Base-by-base conservation (phyloP, 2,797 vertebrate species). In the Kryptolebias ocellatus region DNA sequence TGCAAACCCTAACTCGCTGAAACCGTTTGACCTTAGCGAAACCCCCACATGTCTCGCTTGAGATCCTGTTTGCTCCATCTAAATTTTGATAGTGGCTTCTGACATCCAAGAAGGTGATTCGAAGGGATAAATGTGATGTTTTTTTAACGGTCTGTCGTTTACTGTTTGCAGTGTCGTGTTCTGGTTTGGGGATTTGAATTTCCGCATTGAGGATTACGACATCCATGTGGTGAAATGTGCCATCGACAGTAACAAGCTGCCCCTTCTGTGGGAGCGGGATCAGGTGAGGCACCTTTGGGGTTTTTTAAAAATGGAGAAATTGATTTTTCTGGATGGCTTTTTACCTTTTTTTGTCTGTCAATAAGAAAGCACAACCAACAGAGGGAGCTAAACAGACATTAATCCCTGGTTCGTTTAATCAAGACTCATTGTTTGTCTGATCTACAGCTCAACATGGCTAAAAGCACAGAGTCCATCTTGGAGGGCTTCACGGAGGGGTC, bases 121-220 rank as follows among this genome's bases (percentile, higher is more conserved):
- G 6, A 34, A 34, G 5, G 6, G 34, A 34, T 34, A 34, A 34
- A 34, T 34, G 31, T 34, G 34, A 34, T 34, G 9, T 34, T 34
- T 34, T 5, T 24, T 24, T 24, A 24, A 24, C 1, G 20, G 20
- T 64, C 10, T 53, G 20, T 45, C 69, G 52, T 75, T 18, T 24
- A 24, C 20, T 24, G 20, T 72, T 57, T 8, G 1, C 85, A 99
- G 98, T 76, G 94, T 99, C 0, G 94, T 99, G 53, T 99, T 99
- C 90, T 99, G 98, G 97, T 98, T 99, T 44, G 98, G 98, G 53
- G 98, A 99, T 85, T 93, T 99, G 79, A 99, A 99, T 83, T 99
- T 99, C 86, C 96, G 98, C 20, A 98, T 99, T 0, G 98, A 99
- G 76, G 97, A 96, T 85, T 95, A 97, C 0, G 98, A 99, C 79